phyloP scores from a whole-genome alignment of 1,140 invertebrate genomes.

The Eurosta solidaginis region DNA sequence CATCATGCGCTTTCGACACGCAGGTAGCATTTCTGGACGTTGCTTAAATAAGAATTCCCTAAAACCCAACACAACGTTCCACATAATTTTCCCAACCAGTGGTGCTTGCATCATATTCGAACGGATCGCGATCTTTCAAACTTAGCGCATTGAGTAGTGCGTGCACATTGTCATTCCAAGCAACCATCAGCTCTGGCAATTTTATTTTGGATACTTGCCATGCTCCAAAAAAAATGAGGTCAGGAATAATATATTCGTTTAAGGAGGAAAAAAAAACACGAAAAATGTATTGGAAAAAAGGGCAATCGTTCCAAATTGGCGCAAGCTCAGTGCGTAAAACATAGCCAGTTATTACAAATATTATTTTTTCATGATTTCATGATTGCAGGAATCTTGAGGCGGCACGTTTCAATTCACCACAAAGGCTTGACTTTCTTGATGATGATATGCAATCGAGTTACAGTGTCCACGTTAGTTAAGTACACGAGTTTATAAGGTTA shows the following conservation, averaged over 20 bases:
- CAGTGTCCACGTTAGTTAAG: no score
- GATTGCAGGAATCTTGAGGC: no score
- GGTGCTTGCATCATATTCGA: conserved; percentile 82
- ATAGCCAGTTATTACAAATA: no score
- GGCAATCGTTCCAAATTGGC: no score
- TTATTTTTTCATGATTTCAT: no score
- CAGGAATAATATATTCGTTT: no score
- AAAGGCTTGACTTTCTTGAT: no score
- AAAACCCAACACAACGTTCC: conserved; percentile 81
- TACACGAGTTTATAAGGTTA: no score
- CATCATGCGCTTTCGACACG: conserved; percentile 72
- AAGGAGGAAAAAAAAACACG: neutral
- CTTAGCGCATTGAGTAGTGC: conserved; percentile 70
- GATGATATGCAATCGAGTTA: no score
- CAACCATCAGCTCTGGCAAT: conserved; percentile 77
- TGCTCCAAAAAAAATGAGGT: conserved; percentile 38
- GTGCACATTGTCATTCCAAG: conserved; percentile 82
- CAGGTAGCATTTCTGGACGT: conserved; percentile 76
- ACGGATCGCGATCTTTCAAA: conserved; percentile 75
- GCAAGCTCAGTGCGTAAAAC: no score
- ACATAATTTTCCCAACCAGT: conserved; percentile 86
- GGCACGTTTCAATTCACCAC: no score
- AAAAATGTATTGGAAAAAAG: neutral
- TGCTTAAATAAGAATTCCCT: conserved; percentile 87
- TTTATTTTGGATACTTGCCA: conserved; percentile 80